Evolutionary conservation across 1,140 invertebrate species (phyloP).

Genomic region (Drosophila prosaltans): DNA sequence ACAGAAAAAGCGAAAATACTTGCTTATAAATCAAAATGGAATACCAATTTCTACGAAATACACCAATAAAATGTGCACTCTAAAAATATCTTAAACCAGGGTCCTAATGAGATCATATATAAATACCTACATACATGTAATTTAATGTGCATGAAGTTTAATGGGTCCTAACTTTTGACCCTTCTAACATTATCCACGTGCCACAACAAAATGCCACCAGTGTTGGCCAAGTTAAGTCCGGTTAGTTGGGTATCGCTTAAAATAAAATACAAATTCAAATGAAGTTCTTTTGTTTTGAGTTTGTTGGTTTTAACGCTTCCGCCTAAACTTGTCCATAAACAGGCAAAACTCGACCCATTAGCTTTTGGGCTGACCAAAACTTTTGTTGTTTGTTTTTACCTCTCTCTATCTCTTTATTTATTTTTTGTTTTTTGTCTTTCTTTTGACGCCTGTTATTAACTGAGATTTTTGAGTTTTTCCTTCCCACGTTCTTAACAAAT

Average conservation of each 20-base stretch:
- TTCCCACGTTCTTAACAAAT: constrained; percentile 18
- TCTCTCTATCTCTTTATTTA: background rate
- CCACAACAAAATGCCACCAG: background rate
- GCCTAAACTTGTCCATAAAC: constrained; percentile 9
- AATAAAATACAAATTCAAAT: constrained; percentile 3
- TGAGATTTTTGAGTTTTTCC: background rate
- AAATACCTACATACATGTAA: background rate
- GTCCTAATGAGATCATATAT: background rate
- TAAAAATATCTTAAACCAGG: constrained; percentile 5
- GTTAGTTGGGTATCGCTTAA: background rate
- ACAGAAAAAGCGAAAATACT: constrained; percentile 8
- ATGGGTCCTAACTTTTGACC: constrained; percentile 11
- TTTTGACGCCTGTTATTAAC: constrained; percentile 16
- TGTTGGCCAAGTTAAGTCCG: constrained; percentile 1
- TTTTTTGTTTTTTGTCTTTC: constrained; percentile 8
- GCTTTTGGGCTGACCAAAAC: background rate
- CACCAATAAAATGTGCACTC: constrained; percentile 9
- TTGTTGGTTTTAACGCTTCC: constrained; percentile 3
- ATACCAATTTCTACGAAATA: constrained; percentile 6
- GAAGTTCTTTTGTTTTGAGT: background rate
- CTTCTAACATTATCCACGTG: constrained; percentile 10
- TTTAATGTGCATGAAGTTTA: background rate
- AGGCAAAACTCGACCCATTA: constrained; percentile 15
- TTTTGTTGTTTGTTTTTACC: background rate
- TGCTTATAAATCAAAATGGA: constrained; percentile 10